These are phyloP conservation scores for Anomalospiza imberbis DNA, from an alignment of 2,797 vertebrate species.

Conservation along the genomic window DNA sequence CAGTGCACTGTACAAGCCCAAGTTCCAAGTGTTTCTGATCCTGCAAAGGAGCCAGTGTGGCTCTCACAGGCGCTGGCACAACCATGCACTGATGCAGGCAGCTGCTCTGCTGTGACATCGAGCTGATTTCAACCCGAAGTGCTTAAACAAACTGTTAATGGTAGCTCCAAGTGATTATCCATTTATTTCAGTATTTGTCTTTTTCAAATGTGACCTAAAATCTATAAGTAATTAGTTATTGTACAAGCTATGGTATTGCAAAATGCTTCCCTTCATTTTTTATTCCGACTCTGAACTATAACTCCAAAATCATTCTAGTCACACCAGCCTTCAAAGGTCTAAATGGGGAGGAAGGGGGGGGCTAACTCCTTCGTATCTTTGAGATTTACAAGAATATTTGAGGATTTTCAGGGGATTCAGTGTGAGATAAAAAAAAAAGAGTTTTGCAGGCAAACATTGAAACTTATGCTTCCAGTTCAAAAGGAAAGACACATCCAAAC, in stretches of 20 bases:
- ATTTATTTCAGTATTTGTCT: constrained; percentile 78
- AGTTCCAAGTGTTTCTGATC: not conserved
- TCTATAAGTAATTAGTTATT: constrained; percentile 80
- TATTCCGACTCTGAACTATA: constrained; percentile 67
- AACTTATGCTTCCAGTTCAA: constrained; percentile 67
- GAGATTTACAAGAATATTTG: constrained; percentile 76
- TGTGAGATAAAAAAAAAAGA: constrained; percentile 53
- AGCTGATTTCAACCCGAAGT: constrained; percentile 18
- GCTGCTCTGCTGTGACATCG: not conserved
- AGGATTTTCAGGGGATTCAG: constrained; percentile 76
- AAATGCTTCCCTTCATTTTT: constrained; percentile 73
- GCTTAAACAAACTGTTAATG: constrained; percentile 61
- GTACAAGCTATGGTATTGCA: constrained; percentile 48
- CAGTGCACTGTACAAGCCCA: not conserved
- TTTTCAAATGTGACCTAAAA: constrained; percentile 79
- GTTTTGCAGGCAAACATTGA: constrained; percentile 61
- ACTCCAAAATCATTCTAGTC: constrained; percentile 76
- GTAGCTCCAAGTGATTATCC: constrained; percentile 60
- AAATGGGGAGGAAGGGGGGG: constrained; percentile 63
- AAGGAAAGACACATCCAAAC: constrained; percentile 61
- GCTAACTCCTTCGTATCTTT: constrained; percentile 71
- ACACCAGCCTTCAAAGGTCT: constrained; percentile 77
- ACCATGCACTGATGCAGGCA: not conserved
- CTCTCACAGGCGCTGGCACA: not conserved
- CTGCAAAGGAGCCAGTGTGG: not conserved